A percentile compares a stretch with the other conserved stretches of the same genome.
Evolutionary conservation across 2,797 vertebrate species (phyloP).

Genomic region (Cygnus olor): DNA sequence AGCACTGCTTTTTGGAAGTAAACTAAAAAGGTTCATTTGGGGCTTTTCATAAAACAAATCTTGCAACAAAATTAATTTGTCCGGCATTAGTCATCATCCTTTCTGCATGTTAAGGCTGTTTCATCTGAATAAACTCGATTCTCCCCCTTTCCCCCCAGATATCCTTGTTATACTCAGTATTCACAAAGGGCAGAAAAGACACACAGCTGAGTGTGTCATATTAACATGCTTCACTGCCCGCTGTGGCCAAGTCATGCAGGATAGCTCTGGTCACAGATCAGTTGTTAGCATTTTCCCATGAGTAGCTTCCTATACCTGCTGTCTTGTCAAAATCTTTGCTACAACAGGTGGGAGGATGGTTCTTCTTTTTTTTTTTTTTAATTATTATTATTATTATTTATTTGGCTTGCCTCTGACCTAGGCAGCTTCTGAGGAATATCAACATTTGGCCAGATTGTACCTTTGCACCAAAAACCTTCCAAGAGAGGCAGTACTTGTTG

Average conservation of each 20-base stretch:
- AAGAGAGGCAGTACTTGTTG: background rate
- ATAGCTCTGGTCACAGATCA: slow-evolving; percentile 30
- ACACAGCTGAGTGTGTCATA: background rate
- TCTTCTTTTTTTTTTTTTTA: background rate
- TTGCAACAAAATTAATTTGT: slow-evolving; percentile 63
- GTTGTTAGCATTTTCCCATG: background rate
- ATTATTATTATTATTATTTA: too few species aligned
- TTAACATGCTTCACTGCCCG: slow-evolving; percentile 22
- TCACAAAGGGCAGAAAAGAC: background rate
- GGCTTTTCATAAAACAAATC: slow-evolving; percentile 52
- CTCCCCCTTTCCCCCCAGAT: background rate
- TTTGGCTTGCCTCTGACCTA: background rate
- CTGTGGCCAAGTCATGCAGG: background rate
- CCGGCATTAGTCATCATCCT: slow-evolving; percentile 54
- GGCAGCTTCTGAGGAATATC: background rate
- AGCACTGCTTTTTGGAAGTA: background rate
- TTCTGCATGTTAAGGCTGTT: slow-evolving; percentile 1
- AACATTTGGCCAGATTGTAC: background rate
- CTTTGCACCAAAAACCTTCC: background rate
- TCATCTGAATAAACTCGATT: slow-evolving; percentile 21
- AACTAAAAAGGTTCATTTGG: slow-evolving; percentile 21
- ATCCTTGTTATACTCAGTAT: background rate
- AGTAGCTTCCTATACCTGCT: background rate
- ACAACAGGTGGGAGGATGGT: background rate
- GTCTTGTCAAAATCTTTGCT: background rate